These are phyloP conservation scores for Cartodere bifasciata DNA, from an alignment of 2,888 invertebrate species.

Conservation along the genomic window DNA sequence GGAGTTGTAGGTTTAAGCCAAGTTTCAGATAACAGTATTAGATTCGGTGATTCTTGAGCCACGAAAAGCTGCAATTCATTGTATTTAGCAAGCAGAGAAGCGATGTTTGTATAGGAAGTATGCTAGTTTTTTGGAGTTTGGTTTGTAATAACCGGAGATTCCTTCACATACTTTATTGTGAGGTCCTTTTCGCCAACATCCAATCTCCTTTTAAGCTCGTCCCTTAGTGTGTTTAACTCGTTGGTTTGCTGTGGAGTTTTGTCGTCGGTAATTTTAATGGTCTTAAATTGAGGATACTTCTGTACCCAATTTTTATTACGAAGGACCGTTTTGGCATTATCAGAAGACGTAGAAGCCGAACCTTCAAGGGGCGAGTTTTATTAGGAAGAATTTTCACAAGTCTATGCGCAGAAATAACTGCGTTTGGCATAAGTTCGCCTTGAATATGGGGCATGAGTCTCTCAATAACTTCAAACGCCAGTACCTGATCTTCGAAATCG, in stretches of 20 bases:
- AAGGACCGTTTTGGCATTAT: too few species aligned
- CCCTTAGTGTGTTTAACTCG: conserved; percentile 1
- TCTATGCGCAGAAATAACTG: too few species aligned
- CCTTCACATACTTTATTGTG: conserved; percentile 1
- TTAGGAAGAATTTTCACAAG: too few species aligned
- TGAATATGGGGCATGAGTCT: too few species aligned
- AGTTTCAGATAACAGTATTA: conserved; percentile 1
- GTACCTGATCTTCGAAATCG: too few species aligned
- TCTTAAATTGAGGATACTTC: too few species aligned
- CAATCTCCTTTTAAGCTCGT: conserved; percentile 1
- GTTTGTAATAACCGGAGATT: neutral
- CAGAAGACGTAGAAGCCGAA: too few species aligned
- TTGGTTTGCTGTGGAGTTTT: conserved; percentile 1
- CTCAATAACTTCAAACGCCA: too few species aligned
- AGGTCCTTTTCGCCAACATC: conserved; percentile 2
- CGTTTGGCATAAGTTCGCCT: too few species aligned
- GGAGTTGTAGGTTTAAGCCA: neutral
- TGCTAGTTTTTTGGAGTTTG: conserved; percentile 2
- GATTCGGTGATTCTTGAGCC: neutral
- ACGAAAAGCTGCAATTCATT: neutral
- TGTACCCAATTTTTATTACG: too few species aligned
- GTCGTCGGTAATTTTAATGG: conserved; percentile 2
- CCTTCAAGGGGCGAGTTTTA: too few species aligned
- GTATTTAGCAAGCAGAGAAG: neutral
- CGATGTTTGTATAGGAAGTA: neutral